Conservation (phyloP, 2,888 invertebrate species). For the Scelioninae gen. 1 region DNA sequence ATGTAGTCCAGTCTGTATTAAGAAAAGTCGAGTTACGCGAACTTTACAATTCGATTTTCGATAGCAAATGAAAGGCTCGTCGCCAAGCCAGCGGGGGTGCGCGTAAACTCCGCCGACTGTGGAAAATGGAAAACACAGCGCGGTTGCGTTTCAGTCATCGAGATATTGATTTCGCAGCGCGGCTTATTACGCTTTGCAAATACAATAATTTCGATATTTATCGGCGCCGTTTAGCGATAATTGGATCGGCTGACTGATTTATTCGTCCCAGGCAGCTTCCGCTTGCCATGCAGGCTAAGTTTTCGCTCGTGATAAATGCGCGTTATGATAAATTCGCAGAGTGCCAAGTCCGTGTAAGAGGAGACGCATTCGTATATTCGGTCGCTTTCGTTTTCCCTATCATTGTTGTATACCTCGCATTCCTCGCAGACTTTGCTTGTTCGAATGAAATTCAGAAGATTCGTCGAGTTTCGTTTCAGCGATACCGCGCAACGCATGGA, state of each 20-base stretch:
- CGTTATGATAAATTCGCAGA: constrained; percentile 31
- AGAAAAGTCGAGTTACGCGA: constrained; percentile 53
- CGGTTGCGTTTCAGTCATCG: constrained; percentile 33
- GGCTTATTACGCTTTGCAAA: constrained; percentile 43
- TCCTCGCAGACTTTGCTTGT: constrained; percentile 29
- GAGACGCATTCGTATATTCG: neutral
- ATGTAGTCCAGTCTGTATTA: constrained; percentile 61
- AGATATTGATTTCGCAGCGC: constrained; percentile 50
- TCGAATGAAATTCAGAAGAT: constrained; percentile 56
- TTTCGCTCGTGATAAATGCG: constrained; percentile 21
- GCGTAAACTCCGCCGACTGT: constrained; percentile 48
- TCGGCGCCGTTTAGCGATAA: constrained; percentile 32
- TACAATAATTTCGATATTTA: constrained; percentile 48
- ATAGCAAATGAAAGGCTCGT: constrained; percentile 55
- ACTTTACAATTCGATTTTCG: constrained; percentile 63
- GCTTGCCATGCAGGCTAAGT: neutral
- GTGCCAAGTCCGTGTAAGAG: too few species aligned
- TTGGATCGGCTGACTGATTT: constrained; percentile 37
- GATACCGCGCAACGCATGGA: constrained; percentile 23
- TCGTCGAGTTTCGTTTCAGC: constrained; percentile 47
- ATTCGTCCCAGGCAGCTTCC: too few species aligned
- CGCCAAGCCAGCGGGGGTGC: too few species aligned
- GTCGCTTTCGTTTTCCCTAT: constrained; percentile 23
- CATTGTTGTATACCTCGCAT: constrained; percentile 31
- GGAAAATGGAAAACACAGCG: constrained; percentile 50